Evolutionary conservation across 2,113 vertebrate genomes (phyloP).

Genomic region (Alethe diademata): DNA sequence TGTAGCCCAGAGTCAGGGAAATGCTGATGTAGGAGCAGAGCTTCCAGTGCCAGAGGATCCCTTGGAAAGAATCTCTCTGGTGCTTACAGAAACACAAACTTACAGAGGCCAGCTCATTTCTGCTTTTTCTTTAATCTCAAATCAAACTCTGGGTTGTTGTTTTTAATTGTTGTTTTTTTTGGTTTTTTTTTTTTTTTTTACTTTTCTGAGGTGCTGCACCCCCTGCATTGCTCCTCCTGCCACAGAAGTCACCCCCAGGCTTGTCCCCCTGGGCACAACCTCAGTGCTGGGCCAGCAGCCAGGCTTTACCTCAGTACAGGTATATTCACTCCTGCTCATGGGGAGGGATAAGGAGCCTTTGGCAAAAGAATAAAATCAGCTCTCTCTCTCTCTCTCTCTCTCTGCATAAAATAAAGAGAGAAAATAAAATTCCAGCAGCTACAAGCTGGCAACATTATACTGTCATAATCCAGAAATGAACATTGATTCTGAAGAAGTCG

Average conservation of each 20-base stretch:
- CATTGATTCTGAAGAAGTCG: conserved; percentile 73
- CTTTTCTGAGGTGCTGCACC: background rate
- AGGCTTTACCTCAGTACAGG: background rate
- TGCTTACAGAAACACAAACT: background rate
- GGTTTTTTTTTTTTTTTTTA: background rate
- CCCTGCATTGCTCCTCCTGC: background rate
- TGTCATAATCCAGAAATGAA: conserved; percentile 72
- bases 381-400: background rate
- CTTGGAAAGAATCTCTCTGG: background rate
- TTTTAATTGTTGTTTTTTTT: background rate
- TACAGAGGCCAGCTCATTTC: background rate
- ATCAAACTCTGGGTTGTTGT: background rate
- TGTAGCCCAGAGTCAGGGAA: background rate
- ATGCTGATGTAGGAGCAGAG: background rate
- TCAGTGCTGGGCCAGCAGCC: background rate
- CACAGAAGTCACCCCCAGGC: background rate
- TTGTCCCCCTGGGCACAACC: background rate
- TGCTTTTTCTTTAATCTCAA: background rate
- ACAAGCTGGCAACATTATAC: conserved; percentile 39
- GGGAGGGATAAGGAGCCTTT: background rate
- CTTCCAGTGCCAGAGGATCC: background rate
- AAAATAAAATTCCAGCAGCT: conserved; percentile 66
- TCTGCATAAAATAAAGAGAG: background rate
- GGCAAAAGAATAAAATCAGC: conserved; percentile 23
- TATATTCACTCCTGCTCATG: background rate